phyloP scores from a whole-genome alignment of 2,888 invertebrate species.

The Lordiphosa andalusiaca region DNA sequence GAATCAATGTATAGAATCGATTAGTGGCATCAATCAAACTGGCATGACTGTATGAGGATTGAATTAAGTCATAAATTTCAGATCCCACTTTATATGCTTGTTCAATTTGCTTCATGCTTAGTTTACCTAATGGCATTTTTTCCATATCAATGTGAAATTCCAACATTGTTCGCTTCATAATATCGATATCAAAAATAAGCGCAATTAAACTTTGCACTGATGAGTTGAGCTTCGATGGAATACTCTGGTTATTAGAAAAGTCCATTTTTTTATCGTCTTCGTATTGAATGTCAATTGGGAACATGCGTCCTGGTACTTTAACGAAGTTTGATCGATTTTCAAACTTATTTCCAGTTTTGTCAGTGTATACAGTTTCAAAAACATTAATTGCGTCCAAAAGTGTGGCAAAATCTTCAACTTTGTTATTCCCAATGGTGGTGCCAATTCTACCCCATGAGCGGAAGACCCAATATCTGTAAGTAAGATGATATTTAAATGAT shows the following conservation, averaged over 20 bases:
- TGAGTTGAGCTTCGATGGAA: slow-evolving; percentile 85
- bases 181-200: slow-evolving; percentile 93
- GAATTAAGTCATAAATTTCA: slow-evolving; percentile 84
- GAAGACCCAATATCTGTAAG: slow-evolving; percentile 87
- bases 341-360: slow-evolving; percentile 94
- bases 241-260: slow-evolving; percentile 44
- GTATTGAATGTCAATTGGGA: slow-evolving; percentile 94
- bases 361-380: slow-evolving; percentile 86
- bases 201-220: slow-evolving; percentile 91
- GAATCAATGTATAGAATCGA: slow-evolving; percentile 96
- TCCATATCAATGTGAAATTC: slow-evolving; percentile 98
- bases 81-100: slow-evolving; percentile 90
- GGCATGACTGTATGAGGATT: slow-evolving; percentile 80
- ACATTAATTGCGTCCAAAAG: slow-evolving; percentile 83
- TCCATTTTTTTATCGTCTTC: slow-evolving; percentile 82
- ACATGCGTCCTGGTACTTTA: slow-evolving; percentile 84
- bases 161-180: slow-evolving; percentile 94
- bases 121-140: slow-evolving; percentile 98
- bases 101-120: slow-evolving; percentile 94
- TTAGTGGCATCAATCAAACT: slow-evolving; percentile 93
- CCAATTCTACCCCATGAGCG: slow-evolving; percentile 98
- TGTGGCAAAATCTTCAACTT: slow-evolving; percentile 82
- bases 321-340: slow-evolving; percentile 84
- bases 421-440: slow-evolving; percentile 91
- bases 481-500: slow-evolving; percentile 1